A percentile compares a stretch with the other conserved stretches of the same genome.
phyloP scores from a whole-genome alignment of 2,797 vertebrate genomes.

The Macrochelys suwanniensis region DNA sequence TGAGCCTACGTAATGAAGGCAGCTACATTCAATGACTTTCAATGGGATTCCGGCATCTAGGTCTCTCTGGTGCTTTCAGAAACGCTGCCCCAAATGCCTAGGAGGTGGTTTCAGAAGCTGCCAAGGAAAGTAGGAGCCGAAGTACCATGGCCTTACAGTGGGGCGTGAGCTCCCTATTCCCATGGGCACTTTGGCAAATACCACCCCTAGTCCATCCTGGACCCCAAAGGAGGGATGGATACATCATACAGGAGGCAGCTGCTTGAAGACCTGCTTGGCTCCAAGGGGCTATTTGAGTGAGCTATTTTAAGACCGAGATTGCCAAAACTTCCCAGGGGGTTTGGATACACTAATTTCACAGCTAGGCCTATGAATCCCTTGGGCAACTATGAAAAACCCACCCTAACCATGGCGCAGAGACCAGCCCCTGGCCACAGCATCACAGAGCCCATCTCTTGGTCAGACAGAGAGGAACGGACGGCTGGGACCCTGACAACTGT shows the following conservation, averaged over 20 bases:
- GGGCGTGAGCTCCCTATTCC: background rate
- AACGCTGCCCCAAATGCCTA: background rate
- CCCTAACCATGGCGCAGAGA: background rate
- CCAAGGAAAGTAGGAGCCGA: background rate
- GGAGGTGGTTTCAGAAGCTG: background rate
- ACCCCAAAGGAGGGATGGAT: background rate
- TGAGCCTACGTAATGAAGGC: background rate
- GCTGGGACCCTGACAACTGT: background rate
- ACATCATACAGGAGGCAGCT: background rate
- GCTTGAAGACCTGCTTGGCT: background rate
- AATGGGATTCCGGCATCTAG: background rate
- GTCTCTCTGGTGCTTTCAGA: background rate
- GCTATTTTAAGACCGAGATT: background rate
- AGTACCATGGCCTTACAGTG: background rate
- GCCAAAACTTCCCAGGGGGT: background rate
- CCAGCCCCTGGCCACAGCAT: background rate
- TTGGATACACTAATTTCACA: background rate
- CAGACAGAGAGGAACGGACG: accelerated
- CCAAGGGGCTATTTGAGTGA: background rate
- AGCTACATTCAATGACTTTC: background rate
- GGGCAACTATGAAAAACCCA: background rate
- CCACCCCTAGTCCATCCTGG: background rate
- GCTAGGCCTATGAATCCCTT: background rate
- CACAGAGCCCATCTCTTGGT: background rate
- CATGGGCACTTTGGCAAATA: background rate